Evolutionary conservation across 1,140 invertebrate species (phyloP), one percentile per base, ranked within the genome.

Genomic region (Cydia amplana): DNA sequence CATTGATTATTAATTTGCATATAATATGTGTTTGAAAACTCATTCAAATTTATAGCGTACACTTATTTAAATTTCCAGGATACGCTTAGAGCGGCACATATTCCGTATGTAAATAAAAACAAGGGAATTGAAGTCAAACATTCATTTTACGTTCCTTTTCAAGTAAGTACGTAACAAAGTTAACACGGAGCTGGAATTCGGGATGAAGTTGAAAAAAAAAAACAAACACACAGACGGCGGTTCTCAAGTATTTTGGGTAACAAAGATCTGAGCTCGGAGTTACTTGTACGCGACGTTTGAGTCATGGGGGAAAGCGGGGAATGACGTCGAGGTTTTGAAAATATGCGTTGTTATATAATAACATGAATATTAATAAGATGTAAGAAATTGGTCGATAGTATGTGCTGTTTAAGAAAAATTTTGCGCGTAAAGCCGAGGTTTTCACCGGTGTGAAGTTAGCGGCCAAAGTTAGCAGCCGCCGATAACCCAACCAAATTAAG

Each of bases 181-280:
- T 63, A 32, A 49, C 81, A 80, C 74, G 78, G 74, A 80, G 74
- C 65, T 43, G 32, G 80, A 81, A 81, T 86, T 83, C 78, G 65
- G 81, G 80, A 86, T 87, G 82, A 85, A 88, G 84, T 87, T 86
- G 84, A 84, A 85, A 87, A 46, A 70, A 77, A 46, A 70, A 77
- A 77, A 77, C 72, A 67, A 70, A 86, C 79, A 81, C 75, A 81
- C 75, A 83, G 79, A 78, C 79, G 76, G 80, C 78, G 74, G 18
- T 72, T 81, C 74, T 73, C 77, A 77, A 83, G 86, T 85, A 83
- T 88, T 70, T 89, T 83, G 81, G 83, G 82, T 83, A 83, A 82
- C 81, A 84, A 83, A 87, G 83, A 89, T 88, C 84, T 83, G 78
- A 80, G 78, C 83, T 86, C 84, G 82, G 74, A 81, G 28, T 70